Evolutionary conservation across 2,888 invertebrate genomes (phyloP), one percentile per base, ranked within the genome.

Genomic region (Gastracanthus pulcherrimus): DNA sequence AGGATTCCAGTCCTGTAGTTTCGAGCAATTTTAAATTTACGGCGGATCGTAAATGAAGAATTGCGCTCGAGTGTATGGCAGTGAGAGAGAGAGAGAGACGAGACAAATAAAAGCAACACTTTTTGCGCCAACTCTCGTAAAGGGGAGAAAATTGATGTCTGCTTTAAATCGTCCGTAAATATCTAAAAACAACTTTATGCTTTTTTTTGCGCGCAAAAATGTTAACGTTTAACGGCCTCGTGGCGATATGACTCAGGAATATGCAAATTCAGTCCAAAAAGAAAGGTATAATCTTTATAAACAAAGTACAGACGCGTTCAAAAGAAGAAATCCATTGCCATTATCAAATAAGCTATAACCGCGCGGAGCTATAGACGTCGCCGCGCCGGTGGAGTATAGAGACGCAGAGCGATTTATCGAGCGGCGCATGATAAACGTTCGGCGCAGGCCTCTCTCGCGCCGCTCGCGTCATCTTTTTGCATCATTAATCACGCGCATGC

Each of bases 351-450:
- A n/a, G 13, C 34, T 16, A 29, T 29, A 7, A 2, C 6, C 16
- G 3, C 23, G 23, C 3, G 6, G 16, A 36, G 29, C 62, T 13
- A 64, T 41, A 41, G 67, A 26, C 58, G 26, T n/a, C n/a, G 13
- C 34, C 26, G 36, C n/a, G 2, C 6, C 62, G n/a, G 62, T n/a
- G 9, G 13, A 26, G 23, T 7, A 6, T 45, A 19, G 34, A 48
- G 45, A 45, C 58, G 34, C 19, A 29, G 58, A 38, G 38, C 77
- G 70, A 77, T 77, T 71, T 51, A 71, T 77, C 64, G 77, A 71
- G 23, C 62, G 26, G n/a, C 70, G 58, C 19, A 76, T 45, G 69
- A 76, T 69, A 34, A 60, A 76, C 58, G 60, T 26, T 36, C 38
- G n/a, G 51, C 29, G 16, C 31, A 11, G 11, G 7, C 38, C 70